Evolutionary conservation across 1,140 invertebrate genomes (phyloP).

Genomic region (Varroa destructor): DNA sequence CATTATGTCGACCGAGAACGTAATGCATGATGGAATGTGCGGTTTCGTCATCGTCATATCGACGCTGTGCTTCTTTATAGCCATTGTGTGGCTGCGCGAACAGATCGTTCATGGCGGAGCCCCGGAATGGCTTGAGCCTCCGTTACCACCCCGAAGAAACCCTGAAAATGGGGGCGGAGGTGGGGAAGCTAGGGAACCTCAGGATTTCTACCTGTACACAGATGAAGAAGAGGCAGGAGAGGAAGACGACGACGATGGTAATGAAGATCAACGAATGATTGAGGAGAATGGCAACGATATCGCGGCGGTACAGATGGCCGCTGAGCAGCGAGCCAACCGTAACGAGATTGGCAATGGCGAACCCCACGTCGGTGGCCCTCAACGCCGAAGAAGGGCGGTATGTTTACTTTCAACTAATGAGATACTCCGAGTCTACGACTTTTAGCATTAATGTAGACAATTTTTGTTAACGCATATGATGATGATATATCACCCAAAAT

Average conservation of each 20-base stretch:
- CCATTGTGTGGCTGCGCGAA: slow-evolving; percentile 88
- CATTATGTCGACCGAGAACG: slow-evolving; percentile 79
- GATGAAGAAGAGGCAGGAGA: slow-evolving; percentile 39
- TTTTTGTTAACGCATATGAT: background rate
- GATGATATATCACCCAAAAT: background rate
- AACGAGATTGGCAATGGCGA: background rate
- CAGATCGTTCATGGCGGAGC: slow-evolving; percentile 94
- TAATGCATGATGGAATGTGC: slow-evolving; percentile 82
- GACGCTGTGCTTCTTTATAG: slow-evolving; percentile 90
- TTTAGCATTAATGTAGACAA: too few species aligned
- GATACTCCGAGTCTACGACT: too few species aligned
- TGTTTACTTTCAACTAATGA: too few species aligned
- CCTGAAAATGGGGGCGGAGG: slow-evolving; percentile 27
- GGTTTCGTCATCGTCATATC: slow-evolving; percentile 93
- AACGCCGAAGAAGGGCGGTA: too few species aligned
- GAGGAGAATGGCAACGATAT: background rate
- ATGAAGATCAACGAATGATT: slow-evolving; percentile 27
- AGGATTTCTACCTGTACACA: slow-evolving; percentile 26
- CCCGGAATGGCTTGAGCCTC: slow-evolving; percentile 71
- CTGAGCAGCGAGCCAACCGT: background rate
- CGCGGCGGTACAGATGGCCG: background rate
- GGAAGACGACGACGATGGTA: slow-evolving; percentile 39
- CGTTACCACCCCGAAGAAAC: slow-evolving; percentile 48
- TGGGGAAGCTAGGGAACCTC: slow-evolving; percentile 17
- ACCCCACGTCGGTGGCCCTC: too few species aligned